Percentiles rank a stretch among this genome's conserved stretches.
Conservation (phyloP, 2,888 invertebrate species). For the Catocala sponsa region DNA sequence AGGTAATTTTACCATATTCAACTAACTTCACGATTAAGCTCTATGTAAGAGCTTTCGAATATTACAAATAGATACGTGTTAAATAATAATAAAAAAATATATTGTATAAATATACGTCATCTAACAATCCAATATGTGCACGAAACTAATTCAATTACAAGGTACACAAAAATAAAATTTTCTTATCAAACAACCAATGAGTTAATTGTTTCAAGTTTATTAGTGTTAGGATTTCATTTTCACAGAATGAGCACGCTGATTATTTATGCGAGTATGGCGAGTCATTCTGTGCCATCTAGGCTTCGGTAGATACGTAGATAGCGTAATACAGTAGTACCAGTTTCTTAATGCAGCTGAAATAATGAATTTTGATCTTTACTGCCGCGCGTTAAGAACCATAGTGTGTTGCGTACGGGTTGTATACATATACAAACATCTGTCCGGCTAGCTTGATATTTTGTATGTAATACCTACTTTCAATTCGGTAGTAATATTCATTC, state of each 20-base stretch:
- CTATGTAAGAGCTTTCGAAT: too few relatives aligned
- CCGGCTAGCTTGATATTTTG: slow-evolving; percentile 66
- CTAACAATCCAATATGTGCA: too few relatives aligned
- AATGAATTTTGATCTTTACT: slow-evolving; percentile 31
- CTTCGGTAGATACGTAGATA: slow-evolving; percentile 44
- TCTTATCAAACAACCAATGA: too few relatives aligned
- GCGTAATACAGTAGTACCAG: slow-evolving; percentile 47
- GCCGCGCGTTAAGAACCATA: slow-evolving; percentile 28
- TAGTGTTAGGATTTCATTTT: slow-evolving; percentile 17
- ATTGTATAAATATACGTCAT: too few relatives aligned
- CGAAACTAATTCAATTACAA: too few relatives aligned
- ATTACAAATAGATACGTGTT: too few relatives aligned
- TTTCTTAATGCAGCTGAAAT: slow-evolving; percentile 18
- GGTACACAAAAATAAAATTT: too few relatives aligned
- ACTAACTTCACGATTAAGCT: too few relatives aligned
- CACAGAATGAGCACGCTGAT: slow-evolving; percentile 27
- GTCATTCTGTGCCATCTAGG: slow-evolving; percentile 35
- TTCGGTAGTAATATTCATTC: slow-evolving; percentile 73
- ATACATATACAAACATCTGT: slow-evolving; percentile 60
- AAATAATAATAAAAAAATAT: too few relatives aligned
- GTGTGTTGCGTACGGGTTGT: slow-evolving; percentile 22
- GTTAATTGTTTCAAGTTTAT: neutral
- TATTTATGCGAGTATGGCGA: slow-evolving; percentile 19
- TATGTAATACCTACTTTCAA: slow-evolving; percentile 71
- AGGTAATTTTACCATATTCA: too few relatives aligned